Evolutionary conservation across 2,113 vertebrate genomes (phyloP), one percentile per base, ranked within the genome.

Genomic region (Syngnathus typhle): DNA sequence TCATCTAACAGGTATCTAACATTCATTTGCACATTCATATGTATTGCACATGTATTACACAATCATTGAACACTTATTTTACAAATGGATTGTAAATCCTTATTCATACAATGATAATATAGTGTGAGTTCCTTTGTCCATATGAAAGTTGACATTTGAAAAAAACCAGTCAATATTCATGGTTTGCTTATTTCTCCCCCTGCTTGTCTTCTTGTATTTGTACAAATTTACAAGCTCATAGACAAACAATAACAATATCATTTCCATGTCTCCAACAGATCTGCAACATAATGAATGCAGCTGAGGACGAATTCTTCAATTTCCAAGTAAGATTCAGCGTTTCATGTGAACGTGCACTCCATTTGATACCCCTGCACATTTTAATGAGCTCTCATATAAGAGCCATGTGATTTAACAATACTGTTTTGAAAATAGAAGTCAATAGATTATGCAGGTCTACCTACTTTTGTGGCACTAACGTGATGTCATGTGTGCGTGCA

Each of bases 211-310:
- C 27, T 32, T 32, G 27, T 3, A 3, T 32, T 32, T 49, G 12
- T 51, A 19, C 6, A 19, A 18, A 37, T 46, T 46, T 6, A 15
- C 13, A 15, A 47, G 44, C 15, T 16, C 44, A 47, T 1, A 6
- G 5, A 47, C 0, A 16, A 16, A 4, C 44, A 6, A 16, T 6
- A 18, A 23, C 23, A 7, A 44, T 7, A 44, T 19, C 7, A 1
- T 52, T 62, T 61, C 52, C 7, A 0, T 4, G n/a, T 55, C 51
- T 13, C 21, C n/a, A 23, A 71, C 84, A 89, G 88, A 89, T 89
- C 15, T 89, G 88, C 64, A 89, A 89, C 88, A 87, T 89, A 27
- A 89, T 89, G 88, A 88, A 89, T 6, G 81, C 84, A 8, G 82
- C 61, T 2, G 58, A 89, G 63, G 88, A 89, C 7, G 85, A 86